phyloP scores from a whole-genome alignment of 1,140 invertebrate species.

The Apis cerana region DNA sequence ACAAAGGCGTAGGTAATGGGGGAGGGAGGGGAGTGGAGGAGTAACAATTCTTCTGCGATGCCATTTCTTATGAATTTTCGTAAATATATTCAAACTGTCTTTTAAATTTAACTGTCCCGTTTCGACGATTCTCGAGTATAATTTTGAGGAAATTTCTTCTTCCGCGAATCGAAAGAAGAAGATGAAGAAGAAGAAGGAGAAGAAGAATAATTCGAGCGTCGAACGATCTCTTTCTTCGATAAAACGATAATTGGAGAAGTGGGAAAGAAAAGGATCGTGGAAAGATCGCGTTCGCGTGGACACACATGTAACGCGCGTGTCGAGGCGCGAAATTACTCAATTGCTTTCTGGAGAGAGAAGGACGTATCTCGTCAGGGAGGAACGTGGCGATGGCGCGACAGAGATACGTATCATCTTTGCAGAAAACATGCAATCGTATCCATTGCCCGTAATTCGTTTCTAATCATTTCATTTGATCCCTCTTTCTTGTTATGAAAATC shows the following conservation, averaged over 20 bases:
- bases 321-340: slow-evolving; percentile 61
- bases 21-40: not conserved
- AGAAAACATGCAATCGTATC: slow-evolving; percentile 52
- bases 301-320: slow-evolving; percentile 51
- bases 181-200: too few relatives aligned
- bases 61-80: too few relatives aligned
- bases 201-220: too few relatives aligned
- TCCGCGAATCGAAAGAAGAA: too few relatives aligned
- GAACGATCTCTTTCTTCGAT: not conserved
- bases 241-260: slow-evolving; percentile 13
- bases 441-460: slow-evolving; percentile 32
- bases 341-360: slow-evolving; percentile 59
- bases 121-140: too few relatives aligned
- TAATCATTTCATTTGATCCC: slow-evolving; percentile 42
- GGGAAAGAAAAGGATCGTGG: slow-evolving; percentile 9
- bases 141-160: too few relatives aligned
- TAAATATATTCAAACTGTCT: too few relatives aligned
- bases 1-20: slow-evolving; percentile 22
- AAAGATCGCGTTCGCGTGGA: slow-evolving; percentile 46
- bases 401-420: slow-evolving; percentile 36
- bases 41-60: too few relatives aligned
- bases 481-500: slow-evolving; percentile 29
- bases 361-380: slow-evolving; percentile 39
- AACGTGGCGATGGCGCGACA: not conserved
- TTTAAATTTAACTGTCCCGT: too few relatives aligned